Conservation (phyloP, 2,888 invertebrate genomes). For the Drosophila mayaguana region DNA sequence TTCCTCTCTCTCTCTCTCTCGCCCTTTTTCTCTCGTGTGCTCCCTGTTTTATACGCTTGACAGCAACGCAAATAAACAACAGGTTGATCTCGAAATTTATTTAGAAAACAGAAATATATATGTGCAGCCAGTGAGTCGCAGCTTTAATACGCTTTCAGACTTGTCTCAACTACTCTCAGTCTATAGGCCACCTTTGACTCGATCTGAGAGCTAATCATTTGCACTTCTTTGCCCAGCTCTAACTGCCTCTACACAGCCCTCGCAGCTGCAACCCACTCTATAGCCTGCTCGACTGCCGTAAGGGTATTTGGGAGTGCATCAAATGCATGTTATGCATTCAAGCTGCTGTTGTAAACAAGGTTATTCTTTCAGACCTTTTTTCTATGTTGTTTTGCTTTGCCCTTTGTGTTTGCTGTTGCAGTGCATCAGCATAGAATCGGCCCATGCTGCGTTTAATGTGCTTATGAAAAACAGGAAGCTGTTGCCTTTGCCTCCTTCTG, state of each 20-base stretch:
- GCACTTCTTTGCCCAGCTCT: neutral
- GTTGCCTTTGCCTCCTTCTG: neutral
- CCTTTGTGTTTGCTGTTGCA: slow-evolving; percentile 46
- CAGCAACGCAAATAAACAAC: slow-evolving; percentile 60
- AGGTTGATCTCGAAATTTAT: slow-evolving; percentile 64
- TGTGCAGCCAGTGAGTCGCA: neutral
- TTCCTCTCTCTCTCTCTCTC: neutral
- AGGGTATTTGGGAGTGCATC: slow-evolving; percentile 45
- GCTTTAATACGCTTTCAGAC: slow-evolving; percentile 21
- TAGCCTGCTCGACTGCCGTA: neutral
- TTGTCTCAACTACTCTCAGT: neutral
- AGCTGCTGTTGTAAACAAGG: slow-evolving; percentile 49
- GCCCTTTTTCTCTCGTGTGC: neutral
- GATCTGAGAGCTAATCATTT: no score
- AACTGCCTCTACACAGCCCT: neutral
- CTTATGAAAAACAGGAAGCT: slow-evolving; percentile 59
- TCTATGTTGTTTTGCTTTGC: slow-evolving; percentile 23
- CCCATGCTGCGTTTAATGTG: slow-evolving; percentile 61
- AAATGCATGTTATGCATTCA: slow-evolving; percentile 54
- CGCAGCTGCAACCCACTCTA: neutral
- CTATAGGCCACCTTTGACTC: neutral
- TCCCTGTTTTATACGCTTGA: slow-evolving; percentile 43
- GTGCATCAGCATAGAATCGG: slow-evolving; percentile 44
- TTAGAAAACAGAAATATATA: slow-evolving; percentile 43
- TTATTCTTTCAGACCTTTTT: slow-evolving; percentile 19